Conservation (phyloP, 2,888 invertebrate genomes). For the Ischnura elegans region DNA sequence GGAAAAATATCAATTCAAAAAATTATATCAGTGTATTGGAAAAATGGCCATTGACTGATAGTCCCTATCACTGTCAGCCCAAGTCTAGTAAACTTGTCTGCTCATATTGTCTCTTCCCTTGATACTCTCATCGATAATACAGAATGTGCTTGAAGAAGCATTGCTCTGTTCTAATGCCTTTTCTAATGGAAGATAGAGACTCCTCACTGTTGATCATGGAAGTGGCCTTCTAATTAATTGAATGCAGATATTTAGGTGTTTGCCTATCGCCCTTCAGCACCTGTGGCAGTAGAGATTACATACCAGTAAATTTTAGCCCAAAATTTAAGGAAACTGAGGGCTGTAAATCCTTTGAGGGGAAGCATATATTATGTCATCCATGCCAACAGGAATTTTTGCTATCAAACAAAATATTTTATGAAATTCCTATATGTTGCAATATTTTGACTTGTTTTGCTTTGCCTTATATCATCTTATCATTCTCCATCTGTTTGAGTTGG, state of each 20-base stretch:
- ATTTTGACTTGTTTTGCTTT: neutral
- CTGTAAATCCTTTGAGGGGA: neutral
- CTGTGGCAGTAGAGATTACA: too few relatives aligned
- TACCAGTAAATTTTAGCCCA: conserved; percentile 36
- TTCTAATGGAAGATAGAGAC: conserved; percentile 5
- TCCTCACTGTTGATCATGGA: conserved; percentile 33
- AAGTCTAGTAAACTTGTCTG: too few relatives aligned
- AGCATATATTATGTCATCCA: neutral
- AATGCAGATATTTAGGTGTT: neutral
- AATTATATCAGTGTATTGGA: too few relatives aligned
- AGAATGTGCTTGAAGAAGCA: conserved; percentile 39
- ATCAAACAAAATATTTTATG: neutral
- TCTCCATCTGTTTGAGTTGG: neutral
- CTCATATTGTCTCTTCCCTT: conserved; percentile 48
- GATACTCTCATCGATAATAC: conserved; percentile 44
- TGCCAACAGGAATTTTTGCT: neutral
- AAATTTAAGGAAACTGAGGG: neutral
- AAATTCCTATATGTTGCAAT: neutral
- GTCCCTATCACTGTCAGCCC: too few relatives aligned
- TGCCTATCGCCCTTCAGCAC: conserved; percentile 26
- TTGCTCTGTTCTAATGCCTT: conserved; percentile 46
- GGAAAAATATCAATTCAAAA: too few relatives aligned
- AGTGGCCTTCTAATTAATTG: conserved; percentile 42
- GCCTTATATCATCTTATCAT: neutral
- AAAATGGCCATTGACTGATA: too few relatives aligned